Conservation (phyloP, 2,888 invertebrate genomes). For the Dexiosoma caninum region DNA sequence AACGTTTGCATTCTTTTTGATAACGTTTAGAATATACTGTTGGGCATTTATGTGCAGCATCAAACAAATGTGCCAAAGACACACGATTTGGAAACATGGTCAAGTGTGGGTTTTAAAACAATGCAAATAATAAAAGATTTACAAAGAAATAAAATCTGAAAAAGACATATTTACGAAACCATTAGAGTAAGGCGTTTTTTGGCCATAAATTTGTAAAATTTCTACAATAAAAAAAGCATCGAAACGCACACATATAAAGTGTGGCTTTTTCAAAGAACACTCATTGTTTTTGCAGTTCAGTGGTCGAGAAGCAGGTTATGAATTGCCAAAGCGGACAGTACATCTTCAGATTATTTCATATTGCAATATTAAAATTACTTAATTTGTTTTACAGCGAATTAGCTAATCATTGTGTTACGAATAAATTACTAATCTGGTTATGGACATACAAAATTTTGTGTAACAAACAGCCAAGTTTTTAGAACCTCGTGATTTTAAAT, state of each 20-base stretch:
- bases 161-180: conserved; percentile 9
- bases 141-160: background rate
- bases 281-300: background rate
- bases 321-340: too few relatives aligned
- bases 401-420: too few relatives aligned
- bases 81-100: conserved; percentile 25
- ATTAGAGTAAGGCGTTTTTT: conserved; percentile 21
- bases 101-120: conserved; percentile 55
- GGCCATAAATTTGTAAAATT: conserved; percentile 29
- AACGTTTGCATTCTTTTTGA: background rate
- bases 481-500: too few relatives aligned
- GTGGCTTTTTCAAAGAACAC: background rate
- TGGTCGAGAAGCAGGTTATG: too few relatives aligned
- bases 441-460: too few relatives aligned
- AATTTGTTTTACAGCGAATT: too few relatives aligned
- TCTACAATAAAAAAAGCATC: conserved; percentile 46
- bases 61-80: background rate
- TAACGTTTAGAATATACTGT: background rate
- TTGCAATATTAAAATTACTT: too few relatives aligned
- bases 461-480: too few relatives aligned
- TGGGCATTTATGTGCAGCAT: background rate
- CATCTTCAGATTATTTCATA: too few relatives aligned
- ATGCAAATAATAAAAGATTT: background rate
- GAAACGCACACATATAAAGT: conserved; percentile 4
- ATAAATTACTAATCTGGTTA: too few relatives aligned